Evolutionary conservation across 2,797 vertebrate species (phyloP).

Genomic region (Cetoscarus ocellatus): DNA sequence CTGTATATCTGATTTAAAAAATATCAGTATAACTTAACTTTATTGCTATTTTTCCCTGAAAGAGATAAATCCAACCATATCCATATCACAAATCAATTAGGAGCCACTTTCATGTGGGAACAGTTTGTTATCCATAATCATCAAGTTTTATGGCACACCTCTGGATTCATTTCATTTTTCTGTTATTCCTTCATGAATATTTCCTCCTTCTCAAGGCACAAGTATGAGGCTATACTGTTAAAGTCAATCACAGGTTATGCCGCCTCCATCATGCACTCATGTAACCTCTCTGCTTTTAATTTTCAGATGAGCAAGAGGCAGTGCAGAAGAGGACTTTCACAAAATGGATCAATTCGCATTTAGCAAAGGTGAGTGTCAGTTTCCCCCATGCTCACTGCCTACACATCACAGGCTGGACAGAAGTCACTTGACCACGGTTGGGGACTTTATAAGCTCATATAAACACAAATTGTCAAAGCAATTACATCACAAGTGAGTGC

Average conservation of each 20-base stretch:
- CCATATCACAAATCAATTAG: not conserved
- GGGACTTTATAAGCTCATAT: not conserved
- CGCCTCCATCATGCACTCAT: conserved; percentile 30
- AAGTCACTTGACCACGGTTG: not conserved
- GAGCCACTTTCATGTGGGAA: not conserved
- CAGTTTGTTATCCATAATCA: conserved; percentile 5
- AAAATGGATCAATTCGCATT: conserved; percentile 99
- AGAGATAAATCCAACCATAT: conserved; percentile 6
- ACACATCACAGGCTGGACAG: not conserved
- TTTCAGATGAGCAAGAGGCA: conserved; percentile 95
- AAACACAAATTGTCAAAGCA: conserved; percentile 11
- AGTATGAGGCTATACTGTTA: not conserved
- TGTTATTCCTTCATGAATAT: conserved; percentile 7
- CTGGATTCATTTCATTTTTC: not conserved
- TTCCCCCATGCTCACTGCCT: not conserved
- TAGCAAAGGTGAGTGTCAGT: conserved; percentile 90
- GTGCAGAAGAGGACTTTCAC: conserved; percentile 99
- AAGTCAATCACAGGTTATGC: conserved; percentile 6
- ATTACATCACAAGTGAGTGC: conserved; percentile 4
- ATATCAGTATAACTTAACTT: too few species aligned
- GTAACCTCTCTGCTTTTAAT: conserved; percentile 34
- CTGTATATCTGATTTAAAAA: too few species aligned
- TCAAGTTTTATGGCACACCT: not conserved
- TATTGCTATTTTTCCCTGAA: too few species aligned
- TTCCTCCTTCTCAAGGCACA: not conserved